These are phyloP conservation scores for Rhabdornis inornatus DNA, from an alignment of 2,113 vertebrate genomes.

Conservation along the genomic window DNA sequence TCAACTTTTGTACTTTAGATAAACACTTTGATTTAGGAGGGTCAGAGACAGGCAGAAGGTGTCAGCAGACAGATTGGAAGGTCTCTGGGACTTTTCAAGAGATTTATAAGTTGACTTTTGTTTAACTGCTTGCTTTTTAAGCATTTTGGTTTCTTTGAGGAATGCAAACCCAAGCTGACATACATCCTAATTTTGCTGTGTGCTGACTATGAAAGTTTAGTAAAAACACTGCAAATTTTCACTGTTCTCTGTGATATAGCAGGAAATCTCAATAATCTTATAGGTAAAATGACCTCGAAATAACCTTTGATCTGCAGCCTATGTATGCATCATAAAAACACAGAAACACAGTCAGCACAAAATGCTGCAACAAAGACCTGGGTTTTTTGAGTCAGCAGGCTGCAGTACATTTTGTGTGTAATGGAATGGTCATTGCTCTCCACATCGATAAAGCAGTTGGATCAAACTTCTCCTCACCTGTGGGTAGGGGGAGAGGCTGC, in stretches of 20 bases:
- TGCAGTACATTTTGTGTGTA: not conserved
- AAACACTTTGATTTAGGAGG: conserved; percentile 37
- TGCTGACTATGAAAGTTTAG: conserved; percentile 8
- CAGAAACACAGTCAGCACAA: not conserved
- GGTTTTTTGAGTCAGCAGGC: not conserved
- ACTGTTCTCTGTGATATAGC: not conserved
- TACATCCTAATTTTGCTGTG: conserved; percentile 1
- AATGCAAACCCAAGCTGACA: not conserved
- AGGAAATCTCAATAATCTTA: conserved; percentile 22
- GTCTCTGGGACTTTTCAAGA: conserved; percentile 35
- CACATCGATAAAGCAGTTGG: accelerated
- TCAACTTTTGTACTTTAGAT: conserved; percentile 34
- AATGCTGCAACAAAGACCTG: not conserved
- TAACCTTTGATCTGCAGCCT: not conserved
- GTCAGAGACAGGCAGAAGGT: conserved; percentile 44
- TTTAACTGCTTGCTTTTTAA: conserved; percentile 17
- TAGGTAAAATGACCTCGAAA: not conserved
- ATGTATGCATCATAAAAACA: not conserved
- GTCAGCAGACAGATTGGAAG: conserved; percentile 46
- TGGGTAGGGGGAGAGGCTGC: not conserved
- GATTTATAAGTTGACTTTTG: conserved; percentile 26
- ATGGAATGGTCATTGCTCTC: not conserved
- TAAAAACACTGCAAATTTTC: not conserved
- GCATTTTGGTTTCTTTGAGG: conserved; percentile 35
- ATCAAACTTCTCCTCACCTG: not conserved